Base-by-base conservation (phyloP, 2,888 invertebrate genomes). In the Eupithecia centaureata region DNA sequence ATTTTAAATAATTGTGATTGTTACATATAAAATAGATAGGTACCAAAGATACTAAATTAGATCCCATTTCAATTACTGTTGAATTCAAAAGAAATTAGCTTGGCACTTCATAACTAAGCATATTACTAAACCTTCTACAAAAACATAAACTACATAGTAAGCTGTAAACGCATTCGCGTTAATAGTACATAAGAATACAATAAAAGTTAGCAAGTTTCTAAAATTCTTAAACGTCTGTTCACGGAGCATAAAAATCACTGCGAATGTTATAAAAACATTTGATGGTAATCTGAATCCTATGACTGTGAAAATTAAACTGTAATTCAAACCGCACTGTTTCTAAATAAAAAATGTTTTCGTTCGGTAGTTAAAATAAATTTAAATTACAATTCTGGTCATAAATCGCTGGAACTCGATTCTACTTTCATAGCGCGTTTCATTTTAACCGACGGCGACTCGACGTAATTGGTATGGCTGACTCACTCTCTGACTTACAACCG, bases 401-500 rank as follows among this genome's bases (percentile, higher is more conserved):
- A 57, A 69, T 63, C 54, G n/a, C 22, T 42, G 10, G 47, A 65
- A 65, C 59, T 42, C 58, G 52, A 54, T 33, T 63, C 22, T 27
- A 27, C 33, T 61, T 62, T 65, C 10, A 15, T 42, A 27, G 60
- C 51, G 65, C 30, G 63, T 63, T 63, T 56, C 28, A 27, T 67
- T 32, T 61, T 54, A 54, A 57, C 63, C 35, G 22, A 22, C 59
- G 32, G 38, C 61, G 38, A 64, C 65, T 38, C 52, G 61, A 38
- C 30, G 51, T 70, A 73, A 67, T 72, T 68, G 72, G 65, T 10
- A 59, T 51, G 60, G 59, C 67, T 75, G 75, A 73, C 38, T 75
- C 75, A 75, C 64, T 28, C 70, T 15, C 47, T 8, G 67, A 58
- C 61, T 65, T 65, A 68, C 68, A 66, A 67, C 66, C 38, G 67